These are phyloP conservation scores for Tetraodon nigroviridis DNA, from an alignment of 2,113 vertebrate genomes.

Conservation along the genomic window DNA sequence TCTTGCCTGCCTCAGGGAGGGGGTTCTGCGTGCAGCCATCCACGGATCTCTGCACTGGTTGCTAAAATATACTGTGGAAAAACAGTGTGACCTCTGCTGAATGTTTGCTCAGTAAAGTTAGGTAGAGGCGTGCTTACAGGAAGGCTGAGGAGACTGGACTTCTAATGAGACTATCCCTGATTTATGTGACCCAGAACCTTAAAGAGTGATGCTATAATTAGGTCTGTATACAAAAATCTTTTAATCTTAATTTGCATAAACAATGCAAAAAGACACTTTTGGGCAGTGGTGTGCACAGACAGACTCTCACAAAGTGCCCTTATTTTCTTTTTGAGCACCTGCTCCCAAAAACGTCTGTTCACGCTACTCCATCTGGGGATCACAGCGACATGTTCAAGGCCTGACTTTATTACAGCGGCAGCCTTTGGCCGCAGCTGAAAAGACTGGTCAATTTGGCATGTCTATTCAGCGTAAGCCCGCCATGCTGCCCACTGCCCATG, in stretches of 20 bases:
- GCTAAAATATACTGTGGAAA: too few species aligned
- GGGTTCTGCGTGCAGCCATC: too few species aligned
- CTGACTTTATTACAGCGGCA: slow-evolving; percentile 59
- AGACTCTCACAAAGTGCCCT: too few species aligned
- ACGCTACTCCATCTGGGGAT: slow-evolving; percentile 42
- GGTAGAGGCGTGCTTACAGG: background rate
- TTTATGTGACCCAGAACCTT: slow-evolving; percentile 11
- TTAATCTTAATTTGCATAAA: slow-evolving; percentile 5
- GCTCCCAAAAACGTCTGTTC: slow-evolving; percentile 28
- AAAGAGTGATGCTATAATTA: background rate
- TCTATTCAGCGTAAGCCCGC: slow-evolving; percentile 30
- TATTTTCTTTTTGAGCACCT: slow-evolving; percentile 20
- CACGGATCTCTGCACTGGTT: too few species aligned
- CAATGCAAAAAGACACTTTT: slow-evolving; percentile 8
- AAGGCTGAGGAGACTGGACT: background rate
- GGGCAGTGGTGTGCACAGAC: background rate
- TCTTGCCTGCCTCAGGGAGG: too few species aligned
- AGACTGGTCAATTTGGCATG: slow-evolving; percentile 57
- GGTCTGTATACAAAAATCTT: background rate
- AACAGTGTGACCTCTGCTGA: background rate
- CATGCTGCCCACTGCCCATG: slow-evolving; percentile 60
- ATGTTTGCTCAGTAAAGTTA: slow-evolving; percentile 21
- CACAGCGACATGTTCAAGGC: slow-evolving; percentile 61
- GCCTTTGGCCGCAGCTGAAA: slow-evolving; percentile 61
- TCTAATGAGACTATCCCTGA: background rate